A percentile compares a stretch with the other conserved stretches of the same genome.
Conservation (phyloP, 1,140 invertebrate species). For the Sogatella furcifera region DNA sequence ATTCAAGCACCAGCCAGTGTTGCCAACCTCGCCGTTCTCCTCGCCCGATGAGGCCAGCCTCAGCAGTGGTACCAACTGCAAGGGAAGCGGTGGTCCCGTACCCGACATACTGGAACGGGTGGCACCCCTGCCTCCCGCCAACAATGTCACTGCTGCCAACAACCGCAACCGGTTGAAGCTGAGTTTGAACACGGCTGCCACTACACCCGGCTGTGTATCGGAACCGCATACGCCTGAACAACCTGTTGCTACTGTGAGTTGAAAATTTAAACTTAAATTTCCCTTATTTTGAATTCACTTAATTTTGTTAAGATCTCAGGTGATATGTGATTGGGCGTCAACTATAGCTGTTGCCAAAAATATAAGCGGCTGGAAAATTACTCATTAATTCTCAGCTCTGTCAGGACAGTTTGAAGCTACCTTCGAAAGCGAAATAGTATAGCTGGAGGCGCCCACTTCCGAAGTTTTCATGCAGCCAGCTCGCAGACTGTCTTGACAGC, state of each 20-base stretch:
- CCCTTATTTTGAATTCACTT: too few species aligned
- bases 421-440: too few species aligned
- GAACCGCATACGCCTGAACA: slow-evolving; percentile 16
- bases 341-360: too few species aligned
- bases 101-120: slow-evolving; percentile 20
- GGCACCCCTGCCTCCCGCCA: neutral
- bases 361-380: too few species aligned
- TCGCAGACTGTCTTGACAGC: too few species aligned
- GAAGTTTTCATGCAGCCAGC: too few species aligned
- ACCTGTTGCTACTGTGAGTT: neutral
- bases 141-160: slow-evolving; percentile 6
- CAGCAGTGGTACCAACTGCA: slow-evolving; percentile 19
- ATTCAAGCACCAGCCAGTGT: slow-evolving; percentile 22
- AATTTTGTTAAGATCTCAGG: too few species aligned
- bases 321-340: too few species aligned
- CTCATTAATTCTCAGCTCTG: too few species aligned
- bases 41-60: slow-evolving; percentile 19
- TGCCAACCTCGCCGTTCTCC: slow-evolving; percentile 20
- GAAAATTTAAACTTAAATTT: too few species aligned
- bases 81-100: slow-evolving; percentile 26
- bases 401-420: too few species aligned
- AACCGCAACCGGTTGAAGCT: slow-evolving; percentile 33
- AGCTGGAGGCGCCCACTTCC: too few species aligned
- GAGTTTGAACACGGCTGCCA: slow-evolving; percentile 28
- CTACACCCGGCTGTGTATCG: neutral